A percentile compares a stretch with the other conserved stretches of the same genome.
Evolutionary conservation across 53 echinoderm and acorn worm genomes (phyloP).

Genomic region (Antedon mediterranea): DNA sequence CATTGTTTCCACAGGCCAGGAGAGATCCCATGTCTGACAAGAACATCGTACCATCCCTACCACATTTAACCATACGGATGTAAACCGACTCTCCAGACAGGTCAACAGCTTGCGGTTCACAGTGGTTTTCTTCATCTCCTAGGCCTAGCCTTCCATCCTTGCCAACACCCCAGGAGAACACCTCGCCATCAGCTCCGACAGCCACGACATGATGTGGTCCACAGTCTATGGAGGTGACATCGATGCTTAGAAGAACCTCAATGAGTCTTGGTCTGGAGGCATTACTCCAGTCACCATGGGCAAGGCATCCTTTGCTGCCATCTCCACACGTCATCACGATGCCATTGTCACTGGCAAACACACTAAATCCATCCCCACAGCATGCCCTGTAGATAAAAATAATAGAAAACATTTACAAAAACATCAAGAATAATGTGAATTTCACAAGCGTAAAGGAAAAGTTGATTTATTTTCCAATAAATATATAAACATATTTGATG

Average conservation of each 20-base stretch:
- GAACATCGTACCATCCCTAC: slow-evolving; percentile 94
- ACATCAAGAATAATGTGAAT: no score
- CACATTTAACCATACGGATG: slow-evolving; percentile 61
- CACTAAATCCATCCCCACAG: slow-evolving; percentile 89
- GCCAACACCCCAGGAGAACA: slow-evolving; percentile 84
- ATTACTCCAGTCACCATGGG: slow-evolving; percentile 89
- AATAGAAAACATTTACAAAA: no score
- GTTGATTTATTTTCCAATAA: no score
- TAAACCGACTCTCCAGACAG: slow-evolving; percentile 14
- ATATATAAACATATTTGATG: no score
- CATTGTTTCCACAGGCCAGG: slow-evolving; percentile 82
- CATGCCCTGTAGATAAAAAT: slow-evolving; percentile 33
- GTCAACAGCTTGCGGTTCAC: slow-evolving; percentile 47
- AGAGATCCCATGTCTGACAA: slow-evolving; percentile 88
- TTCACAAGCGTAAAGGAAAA: no score
- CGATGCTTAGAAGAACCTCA: slow-evolving; percentile 67
- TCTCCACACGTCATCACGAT: slow-evolving; percentile 99
- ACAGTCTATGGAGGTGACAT: slow-evolving; percentile 81
- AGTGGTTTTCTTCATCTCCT: slow-evolving; percentile 57
- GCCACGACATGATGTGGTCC: slow-evolving; percentile 87
- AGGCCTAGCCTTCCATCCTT: slow-evolving; percentile 78
- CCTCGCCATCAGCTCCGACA: slow-evolving; percentile 82
- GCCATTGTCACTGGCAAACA: slow-evolving; percentile 98
- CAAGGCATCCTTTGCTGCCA: slow-evolving; percentile 95
- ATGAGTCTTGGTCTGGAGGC: slow-evolving; percentile 94